Conservation (phyloP, 2,888 invertebrate species). For the Teinopalpus imperialis region DNA sequence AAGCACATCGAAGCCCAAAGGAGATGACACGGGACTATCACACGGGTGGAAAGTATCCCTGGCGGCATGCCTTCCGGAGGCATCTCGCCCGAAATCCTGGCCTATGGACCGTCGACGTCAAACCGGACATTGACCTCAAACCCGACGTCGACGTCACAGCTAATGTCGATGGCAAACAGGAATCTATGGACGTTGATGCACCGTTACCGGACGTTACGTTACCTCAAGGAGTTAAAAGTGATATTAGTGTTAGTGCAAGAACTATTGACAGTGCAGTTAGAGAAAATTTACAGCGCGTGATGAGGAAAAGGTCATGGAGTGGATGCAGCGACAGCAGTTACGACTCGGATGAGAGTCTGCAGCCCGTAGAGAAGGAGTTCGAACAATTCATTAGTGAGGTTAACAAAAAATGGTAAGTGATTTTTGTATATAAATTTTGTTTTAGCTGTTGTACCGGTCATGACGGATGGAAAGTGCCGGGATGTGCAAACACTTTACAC, state of each 20-base stretch:
- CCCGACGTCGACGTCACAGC: slow-evolving; percentile 28
- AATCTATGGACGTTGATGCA: slow-evolving; percentile 34
- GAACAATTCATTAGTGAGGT: slow-evolving; percentile 70
- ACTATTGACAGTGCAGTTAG: slow-evolving; percentile 51
- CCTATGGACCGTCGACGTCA: slow-evolving; percentile 47
- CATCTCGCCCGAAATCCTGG: slow-evolving; percentile 56
- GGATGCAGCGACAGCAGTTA: slow-evolving; percentile 63
- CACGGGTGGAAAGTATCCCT: slow-evolving; percentile 64
- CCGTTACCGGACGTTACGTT: slow-evolving; percentile 37
- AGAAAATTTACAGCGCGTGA: slow-evolving; percentile 44
- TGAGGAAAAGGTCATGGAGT: slow-evolving; percentile 60
- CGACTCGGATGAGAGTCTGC: slow-evolving; percentile 65
- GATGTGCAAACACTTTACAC: too few species aligned
- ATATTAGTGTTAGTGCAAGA: slow-evolving; percentile 59
- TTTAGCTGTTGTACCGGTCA: too few species aligned
- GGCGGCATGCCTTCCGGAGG: slow-evolving; percentile 65
- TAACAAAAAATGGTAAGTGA: slow-evolving; percentile 69
- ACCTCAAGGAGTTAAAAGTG: slow-evolving; percentile 53
- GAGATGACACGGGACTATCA: slow-evolving; percentile 68
- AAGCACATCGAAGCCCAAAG: slow-evolving; percentile 63
- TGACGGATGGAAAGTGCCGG: too few species aligned
- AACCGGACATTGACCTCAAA: slow-evolving; percentile 26
- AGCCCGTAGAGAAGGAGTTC: slow-evolving; percentile 69
- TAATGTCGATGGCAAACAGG: slow-evolving; percentile 32
- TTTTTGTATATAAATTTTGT: too few species aligned